Conservation (phyloP, 2,797 vertebrate genomes). For the Tauraco hartlaubi region DNA sequence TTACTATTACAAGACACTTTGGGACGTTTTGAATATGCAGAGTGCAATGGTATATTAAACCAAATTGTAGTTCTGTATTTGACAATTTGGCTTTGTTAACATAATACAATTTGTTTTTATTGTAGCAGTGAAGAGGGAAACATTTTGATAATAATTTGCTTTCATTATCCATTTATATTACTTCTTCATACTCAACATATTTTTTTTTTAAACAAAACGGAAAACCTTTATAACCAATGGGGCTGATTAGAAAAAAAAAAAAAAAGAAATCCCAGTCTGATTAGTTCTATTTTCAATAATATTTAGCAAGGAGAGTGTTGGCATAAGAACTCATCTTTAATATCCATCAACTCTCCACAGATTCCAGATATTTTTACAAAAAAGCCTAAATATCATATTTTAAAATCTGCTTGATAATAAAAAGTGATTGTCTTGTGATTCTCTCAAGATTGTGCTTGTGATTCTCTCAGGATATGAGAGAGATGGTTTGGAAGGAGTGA, state of each 20-base stretch:
- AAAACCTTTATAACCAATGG: background rate
- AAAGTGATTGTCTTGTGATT: background rate
- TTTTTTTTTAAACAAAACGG: constrained; percentile 31
- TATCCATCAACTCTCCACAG: background rate
- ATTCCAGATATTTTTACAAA: background rate
- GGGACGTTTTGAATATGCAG: constrained; percentile 29
- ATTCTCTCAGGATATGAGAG: background rate
- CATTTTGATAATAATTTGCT: constrained; percentile 51
- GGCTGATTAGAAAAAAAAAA: background rate
- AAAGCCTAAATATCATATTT: background rate
- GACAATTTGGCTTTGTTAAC: constrained; percentile 52
- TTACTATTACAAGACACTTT: constrained; percentile 9
- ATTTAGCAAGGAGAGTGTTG: background rate
- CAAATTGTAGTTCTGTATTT: constrained; percentile 37
- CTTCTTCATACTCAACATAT: constrained; percentile 4
- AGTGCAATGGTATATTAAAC: constrained; percentile 21
- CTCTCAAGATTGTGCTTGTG: background rate
- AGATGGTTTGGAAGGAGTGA: background rate
- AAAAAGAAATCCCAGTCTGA: background rate
- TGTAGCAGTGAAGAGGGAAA: constrained; percentile 17
- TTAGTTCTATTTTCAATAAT: constrained; percentile 7
- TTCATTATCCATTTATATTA: constrained; percentile 44
- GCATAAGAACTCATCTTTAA: background rate
- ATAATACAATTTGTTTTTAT: constrained; percentile 58
- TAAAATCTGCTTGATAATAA: background rate